These are phyloP conservation scores for Erebia palarica DNA, from an alignment of 2,888 invertebrate genomes.

Conservation along the genomic window DNA sequence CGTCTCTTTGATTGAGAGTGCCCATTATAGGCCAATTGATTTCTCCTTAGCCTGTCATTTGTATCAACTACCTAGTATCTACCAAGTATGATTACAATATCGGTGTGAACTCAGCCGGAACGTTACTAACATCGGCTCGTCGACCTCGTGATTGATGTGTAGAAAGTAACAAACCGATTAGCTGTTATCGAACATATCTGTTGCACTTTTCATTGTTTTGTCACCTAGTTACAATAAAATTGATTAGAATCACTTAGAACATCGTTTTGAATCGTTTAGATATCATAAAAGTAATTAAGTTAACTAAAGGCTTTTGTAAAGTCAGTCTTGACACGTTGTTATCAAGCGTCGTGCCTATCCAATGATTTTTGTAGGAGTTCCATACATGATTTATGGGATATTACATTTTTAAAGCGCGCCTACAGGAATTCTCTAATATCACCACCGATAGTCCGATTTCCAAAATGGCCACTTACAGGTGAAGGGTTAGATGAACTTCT, in stretches of 20 bases:
- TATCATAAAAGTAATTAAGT: too few species aligned
- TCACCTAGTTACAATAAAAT: constrained; percentile 22
- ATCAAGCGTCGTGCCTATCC: background rate
- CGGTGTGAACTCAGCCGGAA: constrained; percentile 67
- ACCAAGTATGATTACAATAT: constrained; percentile 54
- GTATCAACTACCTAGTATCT: constrained; percentile 45
- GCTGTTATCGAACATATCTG: constrained; percentile 47
- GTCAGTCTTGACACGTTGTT: too few species aligned
- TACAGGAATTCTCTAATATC: too few species aligned
- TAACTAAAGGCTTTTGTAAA: background rate
- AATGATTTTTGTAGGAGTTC: background rate
- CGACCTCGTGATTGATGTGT: constrained; percentile 68
- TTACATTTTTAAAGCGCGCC: too few species aligned
- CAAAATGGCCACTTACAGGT: too few species aligned
- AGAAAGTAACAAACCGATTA: constrained; percentile 69
- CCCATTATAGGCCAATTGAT: constrained; percentile 41
- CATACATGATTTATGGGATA: too few species aligned
- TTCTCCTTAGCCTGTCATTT: constrained; percentile 57
- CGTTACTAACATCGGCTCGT: constrained; percentile 54
- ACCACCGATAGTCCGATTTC: too few species aligned
- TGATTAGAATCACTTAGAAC: too few species aligned
- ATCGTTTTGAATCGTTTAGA: too few species aligned
- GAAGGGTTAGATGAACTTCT: background rate
- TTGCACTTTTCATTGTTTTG: constrained; percentile 46
- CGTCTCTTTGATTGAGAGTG: constrained; percentile 12